phyloP scores from a whole-genome alignment of 1,140 invertebrate genomes.

The Drosophila malerkotliana region DNA sequence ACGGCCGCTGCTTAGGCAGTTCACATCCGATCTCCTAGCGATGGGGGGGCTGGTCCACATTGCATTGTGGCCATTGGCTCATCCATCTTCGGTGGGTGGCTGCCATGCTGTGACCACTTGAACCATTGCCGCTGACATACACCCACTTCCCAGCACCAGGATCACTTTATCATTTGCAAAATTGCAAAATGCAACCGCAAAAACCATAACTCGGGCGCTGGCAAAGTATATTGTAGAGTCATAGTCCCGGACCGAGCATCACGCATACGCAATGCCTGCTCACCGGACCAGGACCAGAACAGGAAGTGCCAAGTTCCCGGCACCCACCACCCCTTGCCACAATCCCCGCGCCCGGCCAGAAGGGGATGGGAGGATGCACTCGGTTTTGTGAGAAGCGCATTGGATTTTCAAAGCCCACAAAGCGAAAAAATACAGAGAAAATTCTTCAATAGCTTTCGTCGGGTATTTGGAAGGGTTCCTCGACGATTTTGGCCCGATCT shows the following conservation, averaged over 20 bases:
- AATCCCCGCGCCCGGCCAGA: not conserved
- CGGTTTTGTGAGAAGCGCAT: slow-evolving; percentile 54
- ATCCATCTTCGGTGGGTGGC: slow-evolving; percentile 69
- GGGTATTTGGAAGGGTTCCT: not conserved
- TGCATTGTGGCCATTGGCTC: slow-evolving; percentile 63
- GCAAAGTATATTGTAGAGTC: slow-evolving; percentile 74
- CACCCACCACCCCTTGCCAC: not conserved
- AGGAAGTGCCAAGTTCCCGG: slow-evolving; percentile 37
- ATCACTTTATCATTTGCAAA: slow-evolving; percentile 81
- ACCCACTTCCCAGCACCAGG: slow-evolving; percentile 31
- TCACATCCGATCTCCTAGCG: slow-evolving; percentile 23
- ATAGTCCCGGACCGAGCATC: slow-evolving; percentile 22
- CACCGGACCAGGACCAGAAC: slow-evolving; percentile 37
- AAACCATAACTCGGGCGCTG: slow-evolving; percentile 74
- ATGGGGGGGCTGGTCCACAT: not conserved
- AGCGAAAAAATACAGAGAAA: slow-evolving; percentile 4
- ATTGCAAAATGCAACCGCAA: slow-evolving; percentile 80
- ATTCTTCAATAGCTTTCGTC: not conserved
- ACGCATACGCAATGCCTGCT: slow-evolving; percentile 68
- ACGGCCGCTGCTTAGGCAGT: slow-evolving; percentile 16
- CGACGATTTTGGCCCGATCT: not conserved
- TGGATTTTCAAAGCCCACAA: slow-evolving; percentile 45
- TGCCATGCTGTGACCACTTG: slow-evolving; percentile 74
- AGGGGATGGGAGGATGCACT: slow-evolving; percentile 17
- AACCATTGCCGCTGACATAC: slow-evolving; percentile 58